A percentile compares a stretch with the other conserved stretches of the same genome.
These are phyloP conservation scores for Heptranchias perlo DNA, from an alignment of 2,113 vertebrate genomes.

Conservation along the genomic window DNA sequence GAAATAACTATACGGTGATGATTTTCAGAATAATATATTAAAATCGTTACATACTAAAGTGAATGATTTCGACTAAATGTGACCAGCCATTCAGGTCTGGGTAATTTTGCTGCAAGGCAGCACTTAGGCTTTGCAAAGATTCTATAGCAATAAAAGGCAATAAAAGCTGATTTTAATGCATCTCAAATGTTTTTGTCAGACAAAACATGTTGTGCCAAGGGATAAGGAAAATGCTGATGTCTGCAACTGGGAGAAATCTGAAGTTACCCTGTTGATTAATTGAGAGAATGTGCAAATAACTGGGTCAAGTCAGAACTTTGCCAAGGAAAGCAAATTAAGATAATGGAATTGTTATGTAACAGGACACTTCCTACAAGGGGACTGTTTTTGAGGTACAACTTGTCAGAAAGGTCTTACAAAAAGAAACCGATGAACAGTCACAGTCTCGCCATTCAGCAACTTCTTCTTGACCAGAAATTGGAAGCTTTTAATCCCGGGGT, in stretches of 20 bases:
- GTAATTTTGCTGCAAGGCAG: background rate
- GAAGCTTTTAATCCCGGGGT: background rate
- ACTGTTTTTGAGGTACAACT: background rate
- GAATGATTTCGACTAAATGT: background rate
- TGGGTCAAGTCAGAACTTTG: background rate
- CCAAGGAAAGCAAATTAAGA: background rate
- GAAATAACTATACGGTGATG: background rate
- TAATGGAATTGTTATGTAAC: background rate
- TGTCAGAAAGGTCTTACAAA: background rate
- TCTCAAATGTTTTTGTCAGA: background rate
- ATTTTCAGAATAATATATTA: background rate
- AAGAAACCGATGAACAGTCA: background rate
- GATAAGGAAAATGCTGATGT: background rate
- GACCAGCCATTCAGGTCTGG: background rate
- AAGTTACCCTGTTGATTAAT: background rate
- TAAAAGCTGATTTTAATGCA: slow-evolving; percentile 6
- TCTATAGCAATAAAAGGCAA: background rate
- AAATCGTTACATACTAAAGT: no score
- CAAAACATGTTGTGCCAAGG: background rate
- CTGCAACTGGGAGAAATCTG: background rate
- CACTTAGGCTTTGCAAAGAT: background rate
- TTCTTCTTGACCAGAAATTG: background rate
- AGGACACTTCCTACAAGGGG: background rate
- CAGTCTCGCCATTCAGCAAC: background rate
- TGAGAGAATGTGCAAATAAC: background rate